Evolutionary conservation across 2,888 invertebrate genomes (phyloP), one percentile per base, ranked within the genome.

Genomic region (Aquatica leii): DNA sequence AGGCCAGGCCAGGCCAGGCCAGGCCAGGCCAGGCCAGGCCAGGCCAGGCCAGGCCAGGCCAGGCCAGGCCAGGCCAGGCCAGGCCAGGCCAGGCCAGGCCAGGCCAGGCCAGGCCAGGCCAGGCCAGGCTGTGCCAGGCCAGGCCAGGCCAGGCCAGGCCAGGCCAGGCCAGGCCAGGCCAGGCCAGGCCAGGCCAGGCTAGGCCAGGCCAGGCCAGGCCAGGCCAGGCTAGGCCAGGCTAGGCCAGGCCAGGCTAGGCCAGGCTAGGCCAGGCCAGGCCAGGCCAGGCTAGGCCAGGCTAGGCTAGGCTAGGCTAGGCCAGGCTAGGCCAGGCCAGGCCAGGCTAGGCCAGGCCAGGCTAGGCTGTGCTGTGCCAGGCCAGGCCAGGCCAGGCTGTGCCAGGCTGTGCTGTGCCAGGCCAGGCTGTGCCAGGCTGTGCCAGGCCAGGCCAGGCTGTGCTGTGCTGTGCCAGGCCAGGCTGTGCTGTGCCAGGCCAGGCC

Each of bases 1-100:
- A n/a, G 40, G 55, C 18, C 46, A 11, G 40, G 21, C 24, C 3
- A 18, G 24, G 14, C 24, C 2, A 46, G 55, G 21, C 46, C 2
- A 46, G 55, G 43, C 14, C 8, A 55, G 55, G 41, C 20, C 9
- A 54, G 18, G 40, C 17, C n/a, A 54, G 40, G 40, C n/a, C 31
- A 31, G 31, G 31, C 9, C 31, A 31, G 31, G 31, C 9, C 31
- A 31, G 31, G 31, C 4, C 31, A 31, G 31, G 31, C 9, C 31
- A 31, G 9, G 31, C 9, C 31, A 31, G 9, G 31, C 9, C 31
- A 31, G 31, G 31, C 9, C 31, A 31, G 31, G 31, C 9, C 31
- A 31, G 31, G 31, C 9, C 31, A 31, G 31, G 31, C 31, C 31
- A 31, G 31, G 31, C 9, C 31, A 31, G 31, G 31, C 9, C 31